Conservation (phyloP, 2,888 invertebrate genomes). For the Nomada goodeniana region DNA sequence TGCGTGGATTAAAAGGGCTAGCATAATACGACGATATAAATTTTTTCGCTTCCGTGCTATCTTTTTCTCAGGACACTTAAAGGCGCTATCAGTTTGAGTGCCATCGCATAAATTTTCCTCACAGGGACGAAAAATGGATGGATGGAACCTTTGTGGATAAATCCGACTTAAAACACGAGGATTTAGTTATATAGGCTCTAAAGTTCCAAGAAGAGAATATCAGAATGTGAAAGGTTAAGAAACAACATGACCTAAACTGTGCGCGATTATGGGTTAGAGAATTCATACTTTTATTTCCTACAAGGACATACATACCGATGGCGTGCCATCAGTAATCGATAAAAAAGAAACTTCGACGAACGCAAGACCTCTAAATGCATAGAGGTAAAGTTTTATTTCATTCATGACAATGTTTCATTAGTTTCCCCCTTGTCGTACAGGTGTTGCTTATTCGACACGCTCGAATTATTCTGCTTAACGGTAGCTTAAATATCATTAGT, state of each 20-base stretch:
- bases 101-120: background rate
- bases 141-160: no score
- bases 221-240: conserved; percentile 40
- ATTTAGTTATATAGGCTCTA: no score
- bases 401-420: no score
- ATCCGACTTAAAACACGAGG: background rate
- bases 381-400: background rate
- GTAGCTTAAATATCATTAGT: no score
- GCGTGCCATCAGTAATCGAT: background rate
- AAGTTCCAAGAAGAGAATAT: background rate
- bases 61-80: background rate
- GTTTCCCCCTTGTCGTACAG: no score
- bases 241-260: conserved; percentile 30
- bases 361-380: background rate
- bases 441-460: no score
- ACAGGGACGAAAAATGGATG: background rate
- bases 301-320: conserved; percentile 12
- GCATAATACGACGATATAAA: no score
- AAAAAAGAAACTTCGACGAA: background rate
- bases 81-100: background rate
- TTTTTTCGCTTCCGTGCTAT: background rate
- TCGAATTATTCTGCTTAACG: no score
- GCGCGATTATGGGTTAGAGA: conserved; percentile 27
- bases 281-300: conserved; percentile 28
- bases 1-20: no score